A percentile compares a stretch with the other conserved stretches of the same genome.
Evolutionary conservation across 2,888 invertebrate species (phyloP).

Genomic region (Mystacides longicornis): DNA sequence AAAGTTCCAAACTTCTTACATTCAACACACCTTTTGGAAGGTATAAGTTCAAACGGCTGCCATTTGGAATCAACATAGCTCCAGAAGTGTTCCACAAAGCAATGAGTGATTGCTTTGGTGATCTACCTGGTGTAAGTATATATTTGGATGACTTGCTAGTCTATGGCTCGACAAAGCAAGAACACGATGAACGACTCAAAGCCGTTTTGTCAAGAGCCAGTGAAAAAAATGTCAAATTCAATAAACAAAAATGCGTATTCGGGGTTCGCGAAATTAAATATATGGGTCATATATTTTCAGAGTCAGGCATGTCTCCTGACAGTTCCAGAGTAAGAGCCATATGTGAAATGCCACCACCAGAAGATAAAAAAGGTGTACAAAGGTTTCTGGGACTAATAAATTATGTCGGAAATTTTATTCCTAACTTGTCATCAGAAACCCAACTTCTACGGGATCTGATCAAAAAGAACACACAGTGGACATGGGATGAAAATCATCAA

Average conservation of each 20-base stretch:
- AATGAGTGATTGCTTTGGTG: constrained; percentile 1
- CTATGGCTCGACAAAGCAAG: background rate
- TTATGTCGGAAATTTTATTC: constrained; percentile 26
- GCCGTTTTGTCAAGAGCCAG: background rate
- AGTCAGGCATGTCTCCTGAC: constrained; percentile 22
- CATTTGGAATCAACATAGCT: constrained; percentile 4
- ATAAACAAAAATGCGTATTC: constrained; percentile 21
- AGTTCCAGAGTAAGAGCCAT: constrained; percentile 17
- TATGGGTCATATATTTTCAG: constrained; percentile 26
- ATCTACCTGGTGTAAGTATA: constrained; percentile 1
- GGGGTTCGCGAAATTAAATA: constrained; percentile 21
- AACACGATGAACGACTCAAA: background rate
- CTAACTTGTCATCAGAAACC: constrained; percentile 20
- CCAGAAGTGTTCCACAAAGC: constrained; percentile 4
- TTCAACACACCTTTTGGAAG: constrained; percentile 1
- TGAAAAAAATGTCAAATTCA: constrained; percentile 12
- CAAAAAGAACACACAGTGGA: constrained; percentile 19
- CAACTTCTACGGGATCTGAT: constrained; percentile 22
- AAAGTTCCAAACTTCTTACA: background rate
- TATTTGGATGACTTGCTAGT: constrained; percentile 6
- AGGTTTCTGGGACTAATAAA: constrained; percentile 24
- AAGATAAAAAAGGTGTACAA: constrained; percentile 15
- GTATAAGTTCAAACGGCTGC: background rate
- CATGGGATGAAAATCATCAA: constrained; percentile 23
- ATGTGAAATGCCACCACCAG: constrained; percentile 7